Evolutionary conservation across 2,888 invertebrate species (phyloP), one percentile per base, ranked within the genome.

Genomic region (Ophraella communa): DNA sequence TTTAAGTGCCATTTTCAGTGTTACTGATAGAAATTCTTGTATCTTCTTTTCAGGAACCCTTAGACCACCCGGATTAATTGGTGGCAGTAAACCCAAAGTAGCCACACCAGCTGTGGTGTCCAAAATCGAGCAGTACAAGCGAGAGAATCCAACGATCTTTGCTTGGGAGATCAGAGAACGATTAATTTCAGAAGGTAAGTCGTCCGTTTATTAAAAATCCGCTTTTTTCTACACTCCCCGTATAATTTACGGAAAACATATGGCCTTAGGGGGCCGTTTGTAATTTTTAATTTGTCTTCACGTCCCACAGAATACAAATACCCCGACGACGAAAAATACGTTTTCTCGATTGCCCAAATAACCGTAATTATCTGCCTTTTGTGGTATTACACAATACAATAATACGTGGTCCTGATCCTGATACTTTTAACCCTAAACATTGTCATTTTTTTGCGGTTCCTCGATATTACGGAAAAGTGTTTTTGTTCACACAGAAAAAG

Each of bases 131-230:
- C 95, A 96, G 83, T 97, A 98, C 88, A 98, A 98, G 85, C 85
- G 96, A 75, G 97, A 98, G 82, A 98, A 98, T 83, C 97, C 98
- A 3, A 98, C 98, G 66, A 97, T 98, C 79, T 98, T 98, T 83
- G 98, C 98, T 51, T 98, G 98, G 98, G 98, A 98, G 87, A 98
- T 98, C 74, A 87, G 98, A 63, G 98, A 98, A 84, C 88, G 96
- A 82, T 90, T 98, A 69, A 95, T 98, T 78, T 93, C 94, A 70
- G 97, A 98, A 91, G 96, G 96, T 96, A 87, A 88, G 84, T 35
- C n/a, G n/a, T n/a, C n/a, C n/a, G n/a, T n/a, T n/a, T n/a, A n/a
- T n/a, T n/a, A n/a, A n/a, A n/a, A n/a, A n/a, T n/a, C n/a, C n/a
- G n/a, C n/a, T n/a, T n/a, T n/a, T n/a, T n/a, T n/a, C n/a, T n/a